Evolutionary conservation across 1,140 invertebrate genomes (phyloP), one percentile per base, ranked within the genome.

Genomic region (Drosophila parabipectinata): DNA sequence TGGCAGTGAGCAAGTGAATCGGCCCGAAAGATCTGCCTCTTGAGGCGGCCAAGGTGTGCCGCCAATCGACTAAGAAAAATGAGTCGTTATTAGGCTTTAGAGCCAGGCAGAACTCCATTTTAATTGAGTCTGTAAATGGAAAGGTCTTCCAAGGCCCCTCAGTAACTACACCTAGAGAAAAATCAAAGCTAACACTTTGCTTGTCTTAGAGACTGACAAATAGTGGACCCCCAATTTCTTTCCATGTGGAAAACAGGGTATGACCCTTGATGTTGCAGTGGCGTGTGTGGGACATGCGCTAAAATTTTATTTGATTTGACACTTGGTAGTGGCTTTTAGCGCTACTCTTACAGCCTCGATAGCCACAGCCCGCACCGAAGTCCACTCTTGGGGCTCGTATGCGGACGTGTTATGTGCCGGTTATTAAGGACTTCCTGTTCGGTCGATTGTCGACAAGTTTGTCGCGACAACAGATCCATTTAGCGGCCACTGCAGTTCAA

Each of bases 381-480:
- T 28, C 26, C 26, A 28, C 26, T 28, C 4, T 10, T 10, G 1
- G 8, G 10, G 32, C 10, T 3, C 4, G 34, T 12, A 4, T 3
- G 12, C 34, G 10, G 34, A 12, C 34, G 12, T 37, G 34, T 12
- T 12, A 3, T n/a, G 34, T 4, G 34, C 9, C 47, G 68, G 72
- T 88, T 88, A 88, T 88, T 88, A 88, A 88, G 83, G 83, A 88
- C 83, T 88, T 88, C 83, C 83, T 77, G 83, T 88, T 82, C 48
- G 63, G 30, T 32, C 37, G 64, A 32, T 56, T 63, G 72, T 79
- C 75, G 80, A 77, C 79, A 66, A 81, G 73, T 79, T 85, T 90
- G 85, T 90, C 85, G 76, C 87, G 76, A 77, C 87, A 90, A 90
- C 87, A 90, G 78, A 90, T 90, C 90, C 89, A 90, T 90, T 82